A percentile compares a stretch with the other conserved stretches of the same genome.
Conservation (phyloP, 2,797 vertebrate genomes). For the Pseudochromis fuscus region DNA sequence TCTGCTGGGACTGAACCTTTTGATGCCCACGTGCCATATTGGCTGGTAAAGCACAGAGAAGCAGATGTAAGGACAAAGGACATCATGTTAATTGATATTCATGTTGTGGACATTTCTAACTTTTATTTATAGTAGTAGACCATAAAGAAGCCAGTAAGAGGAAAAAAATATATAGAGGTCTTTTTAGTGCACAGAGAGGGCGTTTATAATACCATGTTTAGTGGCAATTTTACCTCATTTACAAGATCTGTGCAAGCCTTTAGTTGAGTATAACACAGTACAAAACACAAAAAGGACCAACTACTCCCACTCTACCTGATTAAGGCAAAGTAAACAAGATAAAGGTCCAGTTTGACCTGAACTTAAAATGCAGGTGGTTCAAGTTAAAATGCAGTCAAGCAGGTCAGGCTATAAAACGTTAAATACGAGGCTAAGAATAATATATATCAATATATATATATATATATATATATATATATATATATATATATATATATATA, state of each 20-base stretch:
- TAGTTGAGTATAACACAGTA: neutral
- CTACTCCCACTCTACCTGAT: neutral
- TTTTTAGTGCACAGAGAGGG: neutral
- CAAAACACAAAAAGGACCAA: neutral
- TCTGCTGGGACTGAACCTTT: slow-evolving; percentile 96
- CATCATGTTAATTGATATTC: neutral
- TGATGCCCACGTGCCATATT: slow-evolving; percentile 95
- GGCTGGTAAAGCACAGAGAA: slow-evolving; percentile 31
- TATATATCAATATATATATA: too few relatives aligned
- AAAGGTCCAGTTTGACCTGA: slow-evolving; percentile 2
- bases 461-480: too few relatives aligned
- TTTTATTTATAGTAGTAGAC: too few relatives aligned
- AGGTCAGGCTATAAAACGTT: neutral
- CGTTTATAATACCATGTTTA: neutral
- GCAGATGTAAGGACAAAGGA: neutral
- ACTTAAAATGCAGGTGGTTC: slow-evolving; percentile 15
- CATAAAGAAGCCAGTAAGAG: neutral
- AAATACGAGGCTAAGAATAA: too few relatives aligned
- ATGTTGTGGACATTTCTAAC: too few relatives aligned
- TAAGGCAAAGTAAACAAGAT: slow-evolving; percentile 43
- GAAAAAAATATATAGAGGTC: neutral
- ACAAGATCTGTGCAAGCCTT: neutral
- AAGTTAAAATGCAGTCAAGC: slow-evolving; percentile 8
- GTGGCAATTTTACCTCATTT: neutral
- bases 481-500: too few relatives aligned